Conservation (phyloP, 2,113 vertebrate genomes). For the Nestor notabilis region DNA sequence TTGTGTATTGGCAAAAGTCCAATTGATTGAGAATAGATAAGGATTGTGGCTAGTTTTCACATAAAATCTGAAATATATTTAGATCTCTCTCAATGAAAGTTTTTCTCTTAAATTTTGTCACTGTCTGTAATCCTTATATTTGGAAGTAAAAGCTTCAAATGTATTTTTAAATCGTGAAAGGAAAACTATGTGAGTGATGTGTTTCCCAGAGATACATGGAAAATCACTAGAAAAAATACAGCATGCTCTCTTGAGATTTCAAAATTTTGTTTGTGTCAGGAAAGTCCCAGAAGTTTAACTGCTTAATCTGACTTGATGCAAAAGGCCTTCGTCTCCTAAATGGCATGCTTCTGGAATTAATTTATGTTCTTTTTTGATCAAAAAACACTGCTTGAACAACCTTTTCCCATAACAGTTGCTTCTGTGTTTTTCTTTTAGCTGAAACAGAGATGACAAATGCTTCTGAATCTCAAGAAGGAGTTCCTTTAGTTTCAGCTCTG, state of each 20-base stretch:
- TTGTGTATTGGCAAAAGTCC: background rate
- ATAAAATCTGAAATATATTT: background rate
- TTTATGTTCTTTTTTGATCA: background rate
- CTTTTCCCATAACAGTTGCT: background rate
- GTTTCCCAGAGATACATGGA: background rate
- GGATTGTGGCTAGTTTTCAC: background rate
- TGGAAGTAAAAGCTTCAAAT: background rate
- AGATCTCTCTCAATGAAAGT: background rate
- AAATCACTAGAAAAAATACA: background rate
- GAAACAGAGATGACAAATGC: background rate
- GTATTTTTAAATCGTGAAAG: background rate
- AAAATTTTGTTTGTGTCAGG: background rate
- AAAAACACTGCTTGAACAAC: background rate
- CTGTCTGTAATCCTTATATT: background rate
- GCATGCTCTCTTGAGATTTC: background rate
- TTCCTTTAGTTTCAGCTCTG: background rate
- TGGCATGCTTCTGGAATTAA: background rate
- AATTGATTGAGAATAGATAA: background rate
- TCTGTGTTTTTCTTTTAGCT: background rate
- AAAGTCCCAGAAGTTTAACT: background rate
- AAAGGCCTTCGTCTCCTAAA: background rate
- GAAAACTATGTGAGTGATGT: background rate
- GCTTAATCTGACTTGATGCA: background rate
- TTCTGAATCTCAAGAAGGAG: background rate
- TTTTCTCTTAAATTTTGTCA: background rate